Base-by-base conservation (phyloP, 2,113 vertebrate species). In the Gobiocypris rarus region DNA sequence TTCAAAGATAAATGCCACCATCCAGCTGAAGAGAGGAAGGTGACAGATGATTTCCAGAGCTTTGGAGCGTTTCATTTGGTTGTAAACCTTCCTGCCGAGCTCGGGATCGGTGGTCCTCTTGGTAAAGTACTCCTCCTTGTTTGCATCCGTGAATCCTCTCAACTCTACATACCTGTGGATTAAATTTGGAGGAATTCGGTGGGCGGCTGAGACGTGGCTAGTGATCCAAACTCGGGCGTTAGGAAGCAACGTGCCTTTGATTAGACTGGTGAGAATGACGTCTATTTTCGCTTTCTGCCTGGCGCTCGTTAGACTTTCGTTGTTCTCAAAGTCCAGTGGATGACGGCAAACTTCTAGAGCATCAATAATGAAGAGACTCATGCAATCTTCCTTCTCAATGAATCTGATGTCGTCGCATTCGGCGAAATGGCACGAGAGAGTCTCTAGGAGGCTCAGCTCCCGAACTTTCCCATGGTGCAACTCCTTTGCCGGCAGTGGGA, bases 1-100 rank as follows among this genome's bases (percentile, higher is more conserved):
- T 65, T 89, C 80, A 0, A 91, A 92, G 58, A 93, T 59, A 0
- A 83, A 89, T 9, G 91, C 87, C 69, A 93, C 71, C 22, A 95
- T 91, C 94, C 94, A 95, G 89, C 89, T 91, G 50, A 92, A 69
- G 15, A 94, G 91, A 0, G 94, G 94, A 1, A 93, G 89, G 6
- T 88, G 89, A 58, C 91, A 89, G 5, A 94, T 86, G 11, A 85
- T 84, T 0, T 19, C 3, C 3, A 95, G 89, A 0, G 48, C 86
- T 0, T 88, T 91, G 2, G 83, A 81, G 0, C 26, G 56, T 65
- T 90, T 93, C n/a, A 91, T 87, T 3, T 91, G 91, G 0, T 38
- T 9, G 0, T 92, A 24, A 6, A 95, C 87, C 0, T 86, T 86
- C 0, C 0, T 0, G 1, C 87, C 79, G 0, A 90, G 71, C 0